Base-by-base conservation (phyloP, 2,888 invertebrate genomes). In the Thereva unica region DNA sequence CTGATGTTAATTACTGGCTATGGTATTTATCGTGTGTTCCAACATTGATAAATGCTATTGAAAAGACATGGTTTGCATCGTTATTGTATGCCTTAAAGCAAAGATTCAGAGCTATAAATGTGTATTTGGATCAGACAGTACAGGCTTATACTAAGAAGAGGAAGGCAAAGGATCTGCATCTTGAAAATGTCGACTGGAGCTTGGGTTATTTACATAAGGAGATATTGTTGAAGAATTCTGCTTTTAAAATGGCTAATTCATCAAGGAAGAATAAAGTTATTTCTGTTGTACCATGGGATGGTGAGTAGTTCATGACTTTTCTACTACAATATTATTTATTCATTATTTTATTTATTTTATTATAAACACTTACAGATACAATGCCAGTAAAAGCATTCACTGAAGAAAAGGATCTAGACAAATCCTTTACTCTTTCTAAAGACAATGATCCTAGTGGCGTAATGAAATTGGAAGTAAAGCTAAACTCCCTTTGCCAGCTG, bases 31-130 rank as follows among this genome's bases (percentile, higher is more conserved):
- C 78, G 2, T 73, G 74, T 9, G 70, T 81, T 40, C 81, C 81
- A 0, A 77, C 79, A 1, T 73, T 79, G 6, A 73, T 78, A 2
- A 80, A 78, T 69, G 76, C 77, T 0, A 69, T 80, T 42, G 79
- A 80, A 55, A 80, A 80, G 72, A 78, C 80, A 65, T 81, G 80
- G 80, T 81, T 80, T 72, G 75, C 77, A 0, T 74, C 76, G 0
- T 75, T 80, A 1, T 68, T 81, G 3, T 75, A 72, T 40, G 78
- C 77, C 1, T 68, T 81, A 9, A 76, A 78, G 42, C 75, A 78
- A 67, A 76, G 80, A 34, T 81, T 81, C 8, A 71, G 72, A 35
- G 76, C 76, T 1, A 76, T 78, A 4, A 78, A 78, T 69, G 40
- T 63, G 3, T 71, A 68, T 65, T 64, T 77, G 54, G 73, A 74